A percentile compares a stretch with the other conserved stretches of the same genome.
Evolutionary conservation across 2,888 invertebrate genomes (phyloP).

Genomic region (Drosophila mettleri): DNA sequence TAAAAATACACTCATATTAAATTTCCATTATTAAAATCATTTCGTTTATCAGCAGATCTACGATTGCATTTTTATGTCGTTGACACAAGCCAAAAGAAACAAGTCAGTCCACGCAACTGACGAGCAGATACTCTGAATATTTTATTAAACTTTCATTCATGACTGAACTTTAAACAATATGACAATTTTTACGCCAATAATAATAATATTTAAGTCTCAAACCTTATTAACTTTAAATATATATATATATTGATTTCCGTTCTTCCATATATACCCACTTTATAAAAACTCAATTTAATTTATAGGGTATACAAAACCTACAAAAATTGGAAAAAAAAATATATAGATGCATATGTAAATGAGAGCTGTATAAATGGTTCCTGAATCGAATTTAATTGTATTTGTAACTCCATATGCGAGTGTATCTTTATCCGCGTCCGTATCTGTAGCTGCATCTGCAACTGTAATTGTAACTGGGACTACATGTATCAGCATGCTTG

Average conservation of each 20-base stretch:
- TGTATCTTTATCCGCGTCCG: constrained; percentile 38
- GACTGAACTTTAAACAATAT: too few relatives aligned
- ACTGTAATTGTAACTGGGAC: constrained; percentile 26
- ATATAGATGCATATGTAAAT: constrained; percentile 20
- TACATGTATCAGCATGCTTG: constrained; percentile 43
- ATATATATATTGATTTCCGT: neutral
- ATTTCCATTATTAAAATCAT: constrained; percentile 41
- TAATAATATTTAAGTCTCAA: too few relatives aligned
- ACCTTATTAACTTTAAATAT: too few relatives aligned
- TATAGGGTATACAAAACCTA: neutral
- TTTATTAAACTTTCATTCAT: neutral
- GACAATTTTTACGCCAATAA: too few relatives aligned
- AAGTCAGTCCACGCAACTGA: neutral
- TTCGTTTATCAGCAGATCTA: constrained; percentile 17
- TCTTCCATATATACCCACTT: constrained; percentile 1
- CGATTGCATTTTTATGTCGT: constrained; percentile 3
- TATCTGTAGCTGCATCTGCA: constrained; percentile 29
- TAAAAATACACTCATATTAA: constrained; percentile 30
- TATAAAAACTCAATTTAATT: too few relatives aligned
- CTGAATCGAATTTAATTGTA: constrained; percentile 78
- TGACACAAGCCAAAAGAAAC: constrained; percentile 9
- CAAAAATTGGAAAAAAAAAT: constrained; percentile 18
- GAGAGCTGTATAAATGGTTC: constrained; percentile 73
- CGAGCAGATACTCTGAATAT: neutral
- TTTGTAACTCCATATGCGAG: constrained; percentile 41